These are phyloP conservation scores for Punctoribates punctum DNA, from an alignment of 2,888 invertebrate genomes.

Conservation along the genomic window DNA sequence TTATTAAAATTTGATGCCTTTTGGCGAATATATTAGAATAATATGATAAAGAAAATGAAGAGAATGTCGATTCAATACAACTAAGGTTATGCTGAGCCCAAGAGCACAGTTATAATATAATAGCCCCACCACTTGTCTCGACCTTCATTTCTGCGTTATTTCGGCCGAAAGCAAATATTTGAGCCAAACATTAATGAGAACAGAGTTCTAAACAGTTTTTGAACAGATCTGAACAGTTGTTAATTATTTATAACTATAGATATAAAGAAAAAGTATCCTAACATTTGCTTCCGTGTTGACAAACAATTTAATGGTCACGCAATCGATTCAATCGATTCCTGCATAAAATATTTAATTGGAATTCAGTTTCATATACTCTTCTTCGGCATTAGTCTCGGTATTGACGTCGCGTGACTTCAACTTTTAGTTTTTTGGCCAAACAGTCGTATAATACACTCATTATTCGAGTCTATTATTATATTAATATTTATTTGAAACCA, in stretches of 20 bases:
- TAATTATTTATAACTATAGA: constrained; percentile 12
- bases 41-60: background rate
- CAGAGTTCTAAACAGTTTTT: too few relatives aligned
- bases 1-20: background rate
- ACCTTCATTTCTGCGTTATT: constrained; percentile 11
- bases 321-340: background rate
- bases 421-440: background rate
- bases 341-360: background rate
- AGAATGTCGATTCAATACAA: background rate
- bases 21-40: background rate
- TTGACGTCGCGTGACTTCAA: background rate
- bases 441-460: background rate
- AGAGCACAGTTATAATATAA: background rate
- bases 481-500: background rate
- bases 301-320: constrained; percentile 31
- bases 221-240: background rate
- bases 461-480: background rate
- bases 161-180: constrained; percentile 8
- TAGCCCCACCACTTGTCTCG: background rate
- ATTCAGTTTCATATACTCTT: too few relatives aligned
- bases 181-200: background rate
- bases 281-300: constrained; percentile 27
- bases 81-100: background rate
- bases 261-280: background rate
- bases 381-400: background rate